Percentiles rank a stretch among this genome's conserved stretches.
These are phyloP conservation scores for Drosophila austrosaltans DNA, from an alignment of 2,888 invertebrate genomes.

Conservation along the genomic window DNA sequence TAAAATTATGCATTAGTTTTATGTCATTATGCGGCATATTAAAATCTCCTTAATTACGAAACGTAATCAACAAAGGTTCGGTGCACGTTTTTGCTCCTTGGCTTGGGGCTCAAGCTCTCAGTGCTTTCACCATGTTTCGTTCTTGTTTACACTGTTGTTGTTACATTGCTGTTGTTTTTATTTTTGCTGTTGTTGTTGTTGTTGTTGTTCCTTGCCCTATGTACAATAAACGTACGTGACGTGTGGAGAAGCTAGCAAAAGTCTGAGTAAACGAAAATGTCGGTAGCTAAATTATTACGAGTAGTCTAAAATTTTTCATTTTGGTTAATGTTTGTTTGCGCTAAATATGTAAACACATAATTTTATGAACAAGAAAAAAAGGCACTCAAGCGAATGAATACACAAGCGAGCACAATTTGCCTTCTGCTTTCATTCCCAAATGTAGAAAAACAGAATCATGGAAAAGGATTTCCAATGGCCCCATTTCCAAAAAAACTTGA, in stretches of 20 bases:
- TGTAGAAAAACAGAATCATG: neutral
- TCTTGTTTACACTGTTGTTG: conserved; percentile 56
- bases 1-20: conserved; percentile 80
- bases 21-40: conserved; percentile 79
- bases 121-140: conserved; percentile 43
- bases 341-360: conserved; percentile 23
- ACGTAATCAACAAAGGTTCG: conserved; percentile 71
- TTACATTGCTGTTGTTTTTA: conserved; percentile 32
- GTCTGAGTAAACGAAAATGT: conserved; percentile 69
- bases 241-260: conserved; percentile 54
- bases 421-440: neutral
- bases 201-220: conserved; percentile 19
- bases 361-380: conserved; percentile 19
- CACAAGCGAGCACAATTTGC: conserved; percentile 1
- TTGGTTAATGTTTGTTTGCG: conserved; percentile 44
- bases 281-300: conserved; percentile 42
- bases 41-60: conserved; percentile 77
- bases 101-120: conserved; percentile 25
- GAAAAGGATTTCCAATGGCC: neutral
- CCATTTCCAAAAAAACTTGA: neutral
- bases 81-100: conserved; percentile 47
- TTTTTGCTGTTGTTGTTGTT: conserved; percentile 18
- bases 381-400: conserved; percentile 23
- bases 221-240: conserved; percentile 54
- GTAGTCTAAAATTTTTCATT: conserved; percentile 60